phyloP scores from a whole-genome alignment of 2,113 vertebrate genomes.

The Paracanthobrama guichenoti region DNA sequence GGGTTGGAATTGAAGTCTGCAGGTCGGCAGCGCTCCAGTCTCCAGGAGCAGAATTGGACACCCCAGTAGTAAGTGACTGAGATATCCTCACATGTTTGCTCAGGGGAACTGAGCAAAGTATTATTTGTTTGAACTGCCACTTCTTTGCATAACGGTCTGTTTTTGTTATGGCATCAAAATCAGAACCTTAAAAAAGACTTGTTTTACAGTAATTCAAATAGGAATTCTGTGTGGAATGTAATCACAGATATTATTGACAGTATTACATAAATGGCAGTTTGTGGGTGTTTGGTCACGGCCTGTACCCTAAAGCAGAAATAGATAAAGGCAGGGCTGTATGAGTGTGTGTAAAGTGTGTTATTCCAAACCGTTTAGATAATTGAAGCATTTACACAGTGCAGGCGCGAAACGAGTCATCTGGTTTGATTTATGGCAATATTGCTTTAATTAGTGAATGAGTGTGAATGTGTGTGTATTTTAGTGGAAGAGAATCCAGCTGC shows the following conservation, averaged over 20 bases:
- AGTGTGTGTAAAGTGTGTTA: conserved; percentile 50
- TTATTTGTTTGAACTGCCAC: background rate
- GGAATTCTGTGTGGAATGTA: background rate
- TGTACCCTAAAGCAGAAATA: background rate
- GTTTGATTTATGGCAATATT: conserved; percentile 56
- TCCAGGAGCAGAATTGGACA: background rate
- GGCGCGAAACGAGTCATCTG: conserved; percentile 46
- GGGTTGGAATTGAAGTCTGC: background rate
- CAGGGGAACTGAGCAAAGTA: background rate
- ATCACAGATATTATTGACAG: background rate
- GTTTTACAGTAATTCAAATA: background rate
- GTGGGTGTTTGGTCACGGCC: background rate
- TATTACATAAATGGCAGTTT: background rate
- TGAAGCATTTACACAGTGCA: conserved; percentile 49
- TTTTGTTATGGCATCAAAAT: background rate
- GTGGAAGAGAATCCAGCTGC: background rate
- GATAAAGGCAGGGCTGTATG: background rate
- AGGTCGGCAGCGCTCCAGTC: background rate
- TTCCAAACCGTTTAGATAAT: conserved; percentile 60
- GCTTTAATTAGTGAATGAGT: conserved; percentile 53
- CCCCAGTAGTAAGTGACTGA: background rate
- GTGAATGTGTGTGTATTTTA: conserved; percentile 29
- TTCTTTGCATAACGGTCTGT: background rate
- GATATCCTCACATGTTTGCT: background rate
- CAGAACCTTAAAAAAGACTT: background rate